Evolutionary conservation across 2,113 vertebrate species (phyloP), one percentile per base, ranked within the genome.

Genomic region (Athene noctua): DNA sequence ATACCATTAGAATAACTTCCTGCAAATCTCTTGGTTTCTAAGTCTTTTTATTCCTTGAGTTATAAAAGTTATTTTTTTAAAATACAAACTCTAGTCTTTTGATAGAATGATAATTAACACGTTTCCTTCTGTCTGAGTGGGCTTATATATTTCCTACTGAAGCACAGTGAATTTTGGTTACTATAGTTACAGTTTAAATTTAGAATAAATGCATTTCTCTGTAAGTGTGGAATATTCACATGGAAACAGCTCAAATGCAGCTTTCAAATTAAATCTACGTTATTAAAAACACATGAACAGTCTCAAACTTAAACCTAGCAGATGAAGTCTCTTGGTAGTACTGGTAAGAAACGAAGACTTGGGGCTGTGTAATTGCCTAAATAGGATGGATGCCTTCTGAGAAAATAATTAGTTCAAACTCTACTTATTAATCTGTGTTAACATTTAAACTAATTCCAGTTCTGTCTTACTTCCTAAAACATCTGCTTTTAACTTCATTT

Each of bases 171-270:
- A 79, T 90, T 15, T 42, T 83, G 89, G 98, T 98, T 98, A 95
- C 98, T 97, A 98, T 98, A 98, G 98, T 91, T 97, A 98, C 97
- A 86, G 80, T 80, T 93, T 96, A 97, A 97, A 93, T 96, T 96
- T 95, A 96, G 96, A 97, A 96, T 97, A 94, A 94, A 97, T 97
- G 90, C 80, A 94, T 90, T 97, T 96, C 80, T 92, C 34, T 66
- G 26, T 88, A 80, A 92, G 83, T 57, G 75, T 74, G 86, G 92
- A 93, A 96, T 96, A 96, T 92, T 88, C 96, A 95, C 88, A 95
- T 90, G 91, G 95, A 98, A 98, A 97, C 75, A 97, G 95, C 72
- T 94, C 90, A 96, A 95, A 74, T 71, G 82, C 71, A 91, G 36
- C 67, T 95, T 97, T 97, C 90, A 96, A 55, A 96, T 73, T 87